A percentile compares a stretch with the other conserved stretches of the same genome.
Evolutionary conservation across 2,113 vertebrate genomes (phyloP).

Genomic region (Megaleporinus macrocephalus): DNA sequence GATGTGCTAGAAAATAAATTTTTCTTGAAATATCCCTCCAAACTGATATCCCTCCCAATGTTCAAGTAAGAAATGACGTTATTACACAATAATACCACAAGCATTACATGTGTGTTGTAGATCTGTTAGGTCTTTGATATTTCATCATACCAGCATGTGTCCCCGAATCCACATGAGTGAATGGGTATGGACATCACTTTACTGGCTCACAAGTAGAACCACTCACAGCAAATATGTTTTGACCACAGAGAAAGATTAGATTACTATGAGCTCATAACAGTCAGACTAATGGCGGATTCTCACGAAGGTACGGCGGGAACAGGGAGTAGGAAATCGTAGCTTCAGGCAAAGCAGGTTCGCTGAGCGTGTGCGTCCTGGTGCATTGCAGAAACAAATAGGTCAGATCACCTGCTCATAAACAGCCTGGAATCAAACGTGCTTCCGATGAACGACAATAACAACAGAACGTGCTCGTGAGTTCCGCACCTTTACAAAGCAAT

Average conservation of each 20-base stretch:
- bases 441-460: background rate
- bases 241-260: constrained; percentile 24
- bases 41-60: background rate
- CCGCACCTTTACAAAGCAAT: no score
- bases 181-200: background rate
- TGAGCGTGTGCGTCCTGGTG: constrained; percentile 1
- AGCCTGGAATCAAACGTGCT: background rate
- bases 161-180: background rate
- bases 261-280: constrained; percentile 25
- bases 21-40: background rate
- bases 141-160: constrained; percentile 6
- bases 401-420: background rate
- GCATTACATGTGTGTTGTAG: background rate
- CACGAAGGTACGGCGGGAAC: constrained; percentile 19
- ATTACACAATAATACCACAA: background rate
- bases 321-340: constrained; percentile 10
- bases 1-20: background rate
- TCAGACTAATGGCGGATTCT: constrained; percentile 22
- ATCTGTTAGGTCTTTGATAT: constrained; percentile 1
- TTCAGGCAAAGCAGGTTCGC: constrained; percentile 7
- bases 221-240: constrained; percentile 16
- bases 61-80: background rate
- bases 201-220: background rate
- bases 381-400: background rate
- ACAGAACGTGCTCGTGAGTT: background rate